Percentiles rank a stretch among this genome's conserved stretches.
phyloP scores from a whole-genome alignment of 1,140 invertebrate species.

The Drosophila willistoni region DNA sequence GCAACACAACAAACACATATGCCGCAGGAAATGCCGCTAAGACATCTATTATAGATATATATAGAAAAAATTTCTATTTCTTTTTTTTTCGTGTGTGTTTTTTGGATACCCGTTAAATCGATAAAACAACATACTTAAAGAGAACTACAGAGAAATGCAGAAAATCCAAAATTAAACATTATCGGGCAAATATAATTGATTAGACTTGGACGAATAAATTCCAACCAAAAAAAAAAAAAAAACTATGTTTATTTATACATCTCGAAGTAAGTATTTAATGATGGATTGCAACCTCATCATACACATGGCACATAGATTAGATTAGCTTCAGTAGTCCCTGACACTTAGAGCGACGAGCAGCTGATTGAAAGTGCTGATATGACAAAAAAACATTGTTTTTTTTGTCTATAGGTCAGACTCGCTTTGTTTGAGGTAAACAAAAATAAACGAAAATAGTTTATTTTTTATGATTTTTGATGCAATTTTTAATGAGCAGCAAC shows the following conservation, averaged over 20 bases:
- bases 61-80: neutral
- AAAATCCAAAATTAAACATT: conserved; percentile 9
- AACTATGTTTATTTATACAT: conserved; percentile 5
- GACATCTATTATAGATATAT: conserved; percentile 36
- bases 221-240: neutral
- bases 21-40: conserved; percentile 38
- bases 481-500: conserved; percentile 36
- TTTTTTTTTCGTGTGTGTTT: neutral
- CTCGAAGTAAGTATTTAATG: neutral
- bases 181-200: conserved; percentile 7
- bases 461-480: conserved; percentile 27
- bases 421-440: conserved; percentile 3
- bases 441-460: conserved; percentile 6
- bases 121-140: neutral
- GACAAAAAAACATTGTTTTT: neutral
- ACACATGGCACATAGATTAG: conserved; percentile 7
- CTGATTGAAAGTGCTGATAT: conserved; percentile 2
- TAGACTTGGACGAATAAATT: neutral
- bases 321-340: conserved; percentile 9
- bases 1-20: conserved; percentile 30
- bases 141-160: neutral
- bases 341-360: conserved; percentile 2
- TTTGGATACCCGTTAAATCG: neutral
- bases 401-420: neutral
- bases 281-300: conserved; percentile 9